A percentile compares a stretch with the other conserved stretches of the same genome.
These are phyloP conservation scores for Coremacera marginata DNA, from an alignment of 2,888 invertebrate species.

Conservation along the genomic window DNA sequence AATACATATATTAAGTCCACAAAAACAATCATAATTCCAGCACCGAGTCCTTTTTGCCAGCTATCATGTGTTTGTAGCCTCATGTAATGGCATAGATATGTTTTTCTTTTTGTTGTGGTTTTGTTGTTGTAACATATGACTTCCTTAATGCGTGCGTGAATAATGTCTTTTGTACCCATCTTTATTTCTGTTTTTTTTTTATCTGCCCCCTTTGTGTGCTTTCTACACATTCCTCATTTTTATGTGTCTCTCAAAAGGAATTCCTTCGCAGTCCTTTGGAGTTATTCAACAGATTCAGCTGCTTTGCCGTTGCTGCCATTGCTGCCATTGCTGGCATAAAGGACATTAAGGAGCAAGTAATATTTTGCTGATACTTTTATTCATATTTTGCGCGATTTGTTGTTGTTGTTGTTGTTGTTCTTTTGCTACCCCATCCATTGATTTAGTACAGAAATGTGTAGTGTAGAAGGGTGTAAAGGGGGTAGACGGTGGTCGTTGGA, in stretches of 20 bases:
- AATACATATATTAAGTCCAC: neutral
- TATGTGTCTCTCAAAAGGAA: neutral
- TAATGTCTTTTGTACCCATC: neutral
- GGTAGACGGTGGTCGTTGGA: too few relatives aligned
- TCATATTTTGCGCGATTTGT: slow-evolving; percentile 21
- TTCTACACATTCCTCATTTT: neutral
- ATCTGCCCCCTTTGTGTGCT: neutral
- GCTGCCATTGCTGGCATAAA: neutral
- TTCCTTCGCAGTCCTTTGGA: too few relatives aligned
- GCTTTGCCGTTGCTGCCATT: neutral
- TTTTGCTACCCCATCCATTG: neutral
- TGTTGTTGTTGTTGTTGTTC: neutral
- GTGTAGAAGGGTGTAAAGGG: too few relatives aligned
- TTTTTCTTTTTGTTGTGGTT: neutral
- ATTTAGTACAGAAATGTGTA: too few relatives aligned
- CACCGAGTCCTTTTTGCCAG: slow-evolving; percentile 1
- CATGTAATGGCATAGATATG: neutral
- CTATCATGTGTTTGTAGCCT: neutral
- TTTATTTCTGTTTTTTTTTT: neutral
- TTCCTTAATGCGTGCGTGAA: slow-evolving; percentile 25
- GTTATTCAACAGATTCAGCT: neutral
- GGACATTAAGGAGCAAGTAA: slow-evolving; percentile 25
- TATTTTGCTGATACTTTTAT: slow-evolving; percentile 14
- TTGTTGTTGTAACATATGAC: slow-evolving; percentile 29
- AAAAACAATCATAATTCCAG: slow-evolving; percentile 30